Evolutionary conservation across 1,140 invertebrate species (phyloP), one percentile per base, ranked within the genome.

Genomic region (Listronotus oregonensis): DNA sequence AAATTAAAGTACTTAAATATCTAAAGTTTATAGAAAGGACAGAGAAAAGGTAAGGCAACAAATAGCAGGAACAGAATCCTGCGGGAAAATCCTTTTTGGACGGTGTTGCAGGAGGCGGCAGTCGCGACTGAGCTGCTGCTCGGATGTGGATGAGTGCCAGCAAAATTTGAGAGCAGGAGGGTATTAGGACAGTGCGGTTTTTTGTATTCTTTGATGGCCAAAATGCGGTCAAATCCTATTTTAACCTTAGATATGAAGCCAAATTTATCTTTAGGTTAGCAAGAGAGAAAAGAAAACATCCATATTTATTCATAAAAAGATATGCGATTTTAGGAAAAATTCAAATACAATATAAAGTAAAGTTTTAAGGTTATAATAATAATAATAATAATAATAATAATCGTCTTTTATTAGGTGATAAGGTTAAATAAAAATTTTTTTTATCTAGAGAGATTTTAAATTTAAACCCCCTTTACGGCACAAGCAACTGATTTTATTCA

Each of bases 51-150:
- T 18, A 50, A 50, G 21, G 11, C 15, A 31, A 21, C 34, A 37
- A 37, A 27, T 57, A 57, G 54, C 54, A 57, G 42, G 40, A 57
- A 18, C 39, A 44, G 17, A 18, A 43, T 42, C 44, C 21, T 51
- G 57, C 57, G 15, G 57, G n/a, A 31, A 39, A 11, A 51, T 60
- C 57, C 57, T 60, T 7, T 6, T 18, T 49, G 63, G 54, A 56
- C 52, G 63, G 52, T 11, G 39, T 42, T 64, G 52, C 63, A 57
- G 63, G 63, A 58, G 40, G 44, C 55, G 43, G 63, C 44, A 47
- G 37, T 50, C 43, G 63, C 54, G 44, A 64, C 63, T 64, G 63
- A 64, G 63, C 63, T 64, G 14, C 34, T 64, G 63, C 63, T 58
- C 34, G 51, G 52, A 2, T 55, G 46, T 51, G 61, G 61, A 64